Evolutionary conservation across 1,140 invertebrate genomes (phyloP).

Genomic region (Hycleus cichorii): DNA sequence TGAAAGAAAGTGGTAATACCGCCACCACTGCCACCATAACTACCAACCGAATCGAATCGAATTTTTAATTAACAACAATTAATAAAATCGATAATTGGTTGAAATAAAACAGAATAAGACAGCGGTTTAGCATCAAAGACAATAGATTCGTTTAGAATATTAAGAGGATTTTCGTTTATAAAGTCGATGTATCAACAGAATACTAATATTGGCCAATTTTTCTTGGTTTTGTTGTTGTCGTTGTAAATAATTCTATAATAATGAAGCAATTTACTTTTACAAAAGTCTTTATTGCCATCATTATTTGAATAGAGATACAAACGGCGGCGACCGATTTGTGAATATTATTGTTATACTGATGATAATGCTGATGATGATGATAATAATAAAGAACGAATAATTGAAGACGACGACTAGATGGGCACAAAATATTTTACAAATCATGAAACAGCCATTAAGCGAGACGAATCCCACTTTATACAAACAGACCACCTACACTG

Average conservation of each 20-base stretch:
- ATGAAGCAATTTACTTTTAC: constrained; percentile 3
- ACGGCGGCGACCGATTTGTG: background rate
- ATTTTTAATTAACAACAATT: too few species aligned
- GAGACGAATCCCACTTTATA: constrained; percentile 19
- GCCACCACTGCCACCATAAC: background rate
- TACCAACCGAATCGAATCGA: background rate
- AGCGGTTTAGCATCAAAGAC: too few species aligned
- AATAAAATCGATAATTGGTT: too few species aligned
- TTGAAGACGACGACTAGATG: background rate
- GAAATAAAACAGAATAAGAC: too few species aligned
- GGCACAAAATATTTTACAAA: constrained; percentile 20
- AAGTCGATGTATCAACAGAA: too few species aligned
- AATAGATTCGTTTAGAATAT: too few species aligned
- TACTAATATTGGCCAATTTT: too few species aligned
- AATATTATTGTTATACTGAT: background rate
- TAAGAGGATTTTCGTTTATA: too few species aligned
- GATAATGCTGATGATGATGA: too few species aligned
- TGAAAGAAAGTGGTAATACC: background rate
- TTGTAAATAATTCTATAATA: constrained; percentile 4
- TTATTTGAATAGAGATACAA: constrained; percentile 5
- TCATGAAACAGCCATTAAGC: constrained; percentile 20
- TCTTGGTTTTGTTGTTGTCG: background rate
- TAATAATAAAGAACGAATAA: too few species aligned
- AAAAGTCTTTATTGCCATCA: background rate
- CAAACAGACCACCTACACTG: constrained; percentile 24